Percentiles rank a stretch among this genome's conserved stretches.
These are phyloP conservation scores for Eupristina koningsbergeri DNA, from an alignment of 1,140 invertebrate species.

Conservation along the genomic window DNA sequence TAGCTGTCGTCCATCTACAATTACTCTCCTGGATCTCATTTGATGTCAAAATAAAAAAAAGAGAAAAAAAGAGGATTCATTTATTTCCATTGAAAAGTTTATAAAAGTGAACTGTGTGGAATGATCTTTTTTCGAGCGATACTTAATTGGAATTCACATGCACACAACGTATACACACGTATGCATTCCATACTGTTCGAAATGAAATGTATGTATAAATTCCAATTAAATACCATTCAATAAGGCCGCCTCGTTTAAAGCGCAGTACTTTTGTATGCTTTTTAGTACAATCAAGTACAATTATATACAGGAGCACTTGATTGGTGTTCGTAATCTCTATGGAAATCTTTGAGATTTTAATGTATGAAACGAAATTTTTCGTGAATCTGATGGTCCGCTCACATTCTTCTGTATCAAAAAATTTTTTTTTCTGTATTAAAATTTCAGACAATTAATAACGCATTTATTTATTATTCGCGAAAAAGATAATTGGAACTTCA, in stretches of 20 bases:
- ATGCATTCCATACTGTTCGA: background rate
- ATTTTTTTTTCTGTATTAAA: too few species aligned
- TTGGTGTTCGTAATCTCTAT: background rate
- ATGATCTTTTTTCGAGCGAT: background rate
- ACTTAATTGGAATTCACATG: background rate
- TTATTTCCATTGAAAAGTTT: background rate
- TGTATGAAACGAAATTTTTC: too few species aligned
- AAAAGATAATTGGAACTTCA: too few species aligned
- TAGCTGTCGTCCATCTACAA: background rate
- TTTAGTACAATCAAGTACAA: background rate
- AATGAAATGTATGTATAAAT: background rate
- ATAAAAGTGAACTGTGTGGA: background rate
- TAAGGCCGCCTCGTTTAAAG: background rate
- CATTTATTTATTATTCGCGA: too few species aligned
- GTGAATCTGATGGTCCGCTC: too few species aligned
- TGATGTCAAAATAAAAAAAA: background rate
- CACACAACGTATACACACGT: background rate
- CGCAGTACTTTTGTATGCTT: background rate
- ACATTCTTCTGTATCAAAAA: too few species aligned
- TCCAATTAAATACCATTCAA: constrained; percentile 2
- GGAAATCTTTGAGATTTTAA: background rate
- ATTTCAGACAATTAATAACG: too few species aligned
- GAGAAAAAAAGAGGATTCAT: background rate
- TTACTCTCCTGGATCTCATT: background rate
- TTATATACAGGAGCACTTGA: background rate